Evolutionary conservation across 2,888 invertebrate species (phyloP).

Genomic region (Lithosia quadra): DNA sequence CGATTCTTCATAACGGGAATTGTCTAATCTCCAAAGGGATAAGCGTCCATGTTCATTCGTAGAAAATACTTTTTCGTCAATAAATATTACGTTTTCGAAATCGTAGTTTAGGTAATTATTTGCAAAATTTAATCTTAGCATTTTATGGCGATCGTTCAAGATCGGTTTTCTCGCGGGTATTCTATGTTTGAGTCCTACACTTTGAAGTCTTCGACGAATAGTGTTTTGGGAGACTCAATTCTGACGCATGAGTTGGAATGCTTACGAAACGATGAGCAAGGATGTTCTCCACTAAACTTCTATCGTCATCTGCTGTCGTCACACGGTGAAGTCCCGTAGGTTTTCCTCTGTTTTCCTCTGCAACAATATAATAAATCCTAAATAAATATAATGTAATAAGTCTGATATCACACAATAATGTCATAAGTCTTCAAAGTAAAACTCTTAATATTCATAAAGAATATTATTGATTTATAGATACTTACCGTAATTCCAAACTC

Average conservation of each 20-base stretch:
- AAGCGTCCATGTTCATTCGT: neutral
- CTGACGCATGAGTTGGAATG: neutral
- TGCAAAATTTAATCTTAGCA: constrained; percentile 1
- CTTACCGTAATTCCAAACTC: no score
- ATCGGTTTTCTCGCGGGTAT: neutral
- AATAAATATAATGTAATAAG: no score
- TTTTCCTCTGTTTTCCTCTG: no score
- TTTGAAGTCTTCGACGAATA: no score
- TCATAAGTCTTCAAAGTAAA: no score
- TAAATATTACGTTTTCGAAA: neutral
- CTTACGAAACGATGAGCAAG: neutral
- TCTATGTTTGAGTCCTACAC: constrained; percentile 1
- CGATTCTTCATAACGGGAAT: neutral
- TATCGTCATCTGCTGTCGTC: no score
- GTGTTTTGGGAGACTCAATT: neutral
- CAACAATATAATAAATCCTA: no score
- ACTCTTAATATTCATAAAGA: no score
- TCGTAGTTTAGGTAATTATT: neutral
- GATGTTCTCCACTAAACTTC: no score
- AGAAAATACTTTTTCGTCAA: neutral
- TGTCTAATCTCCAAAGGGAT: constrained; percentile 1
- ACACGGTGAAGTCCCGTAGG: no score
- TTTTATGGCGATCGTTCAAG: neutral
- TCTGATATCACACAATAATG: no score
- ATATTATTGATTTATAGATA: no score